Evolutionary conservation across 2,888 invertebrate species (phyloP).

Genomic region (Lasioglossum lativentre): DNA sequence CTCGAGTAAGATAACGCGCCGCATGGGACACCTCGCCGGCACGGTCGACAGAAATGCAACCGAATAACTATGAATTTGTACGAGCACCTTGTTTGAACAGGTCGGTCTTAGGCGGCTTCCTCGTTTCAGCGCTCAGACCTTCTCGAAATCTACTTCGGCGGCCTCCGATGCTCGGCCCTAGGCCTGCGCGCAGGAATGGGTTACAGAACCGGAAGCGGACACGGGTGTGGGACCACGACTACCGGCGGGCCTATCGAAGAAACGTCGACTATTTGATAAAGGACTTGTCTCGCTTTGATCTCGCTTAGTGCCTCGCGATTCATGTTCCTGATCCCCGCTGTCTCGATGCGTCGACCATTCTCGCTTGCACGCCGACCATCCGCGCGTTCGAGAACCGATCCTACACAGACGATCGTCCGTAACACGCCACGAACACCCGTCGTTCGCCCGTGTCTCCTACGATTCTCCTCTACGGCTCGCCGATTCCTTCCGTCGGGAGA

Average conservation of each 20-base stretch:
- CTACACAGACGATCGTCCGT: background rate
- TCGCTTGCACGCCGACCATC: constrained; percentile 11
- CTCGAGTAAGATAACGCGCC: background rate
- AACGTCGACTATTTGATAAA: constrained; percentile 66
- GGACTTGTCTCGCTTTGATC: constrained; percentile 39
- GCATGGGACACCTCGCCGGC: background rate
- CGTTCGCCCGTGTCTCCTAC: background rate
- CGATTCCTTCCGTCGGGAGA: background rate
- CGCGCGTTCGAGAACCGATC: background rate
- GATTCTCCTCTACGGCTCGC: background rate
- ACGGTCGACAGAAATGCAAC: background rate
- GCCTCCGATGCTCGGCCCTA: background rate
- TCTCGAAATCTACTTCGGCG: background rate
- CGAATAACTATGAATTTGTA: background rate
- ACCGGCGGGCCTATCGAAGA: constrained; percentile 46
- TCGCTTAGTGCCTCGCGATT: constrained; percentile 63
- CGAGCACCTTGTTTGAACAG: background rate
- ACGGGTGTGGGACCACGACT: constrained; percentile 21
- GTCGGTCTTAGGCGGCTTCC: background rate
- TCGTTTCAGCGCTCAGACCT: background rate
- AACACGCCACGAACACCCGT: background rate
- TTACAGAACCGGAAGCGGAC: constrained; percentile 10
- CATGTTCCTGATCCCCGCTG: constrained; percentile 11
- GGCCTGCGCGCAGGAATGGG: background rate
- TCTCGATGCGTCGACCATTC: constrained; percentile 6